Evolutionary conservation across 2,888 invertebrate species (phyloP), one percentile per base, ranked within the genome.

Genomic region (Synergus japonicus): DNA sequence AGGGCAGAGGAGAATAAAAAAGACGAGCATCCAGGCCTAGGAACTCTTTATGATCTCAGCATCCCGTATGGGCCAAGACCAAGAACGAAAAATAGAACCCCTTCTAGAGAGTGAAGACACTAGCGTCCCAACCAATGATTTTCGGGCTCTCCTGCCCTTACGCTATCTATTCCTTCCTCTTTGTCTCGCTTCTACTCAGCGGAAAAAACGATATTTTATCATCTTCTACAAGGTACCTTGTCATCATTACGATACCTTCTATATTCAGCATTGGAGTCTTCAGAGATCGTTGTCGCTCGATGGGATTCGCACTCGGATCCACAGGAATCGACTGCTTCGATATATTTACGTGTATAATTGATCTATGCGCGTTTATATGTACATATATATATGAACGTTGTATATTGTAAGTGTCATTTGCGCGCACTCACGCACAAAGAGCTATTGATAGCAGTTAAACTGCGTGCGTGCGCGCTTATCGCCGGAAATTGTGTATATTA

Each of bases 401-500:
- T 83, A 84, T 81, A 82, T 83, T 83, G 81, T 82, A 82, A 83
- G 64, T 78, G 79, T 76, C 76, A 78, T 76, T 73, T 69, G 80
- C 80, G 79, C 37, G 76, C 69, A 79, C 54, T 79, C 79, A 81
- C 79, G 81, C 79, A 63, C 63, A 15, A 63, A 63, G 80, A 77
- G 69, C 76, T 54, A 66, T 60, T 66, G 81, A 44, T 67, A 67
- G 18, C 46, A 22, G 66, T 64, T 77, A 13, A 54, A 43, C 79
- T 81, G 81, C 80, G 79, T 81, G 81, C 66, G 76, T 76, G 58
- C 73, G 77, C 76, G 79, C 79, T 69, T 79, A 66, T 73, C 81
- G 67, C 79, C 83, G 81, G 79, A 65, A 67, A 83, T 83, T 86
- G 86, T 87, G 85, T 86, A 87, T 86, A 87, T 87, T 87, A 85